phyloP scores from a whole-genome alignment of 2,888 invertebrate genomes.

The Mimumesa dahlbomi region DNA sequence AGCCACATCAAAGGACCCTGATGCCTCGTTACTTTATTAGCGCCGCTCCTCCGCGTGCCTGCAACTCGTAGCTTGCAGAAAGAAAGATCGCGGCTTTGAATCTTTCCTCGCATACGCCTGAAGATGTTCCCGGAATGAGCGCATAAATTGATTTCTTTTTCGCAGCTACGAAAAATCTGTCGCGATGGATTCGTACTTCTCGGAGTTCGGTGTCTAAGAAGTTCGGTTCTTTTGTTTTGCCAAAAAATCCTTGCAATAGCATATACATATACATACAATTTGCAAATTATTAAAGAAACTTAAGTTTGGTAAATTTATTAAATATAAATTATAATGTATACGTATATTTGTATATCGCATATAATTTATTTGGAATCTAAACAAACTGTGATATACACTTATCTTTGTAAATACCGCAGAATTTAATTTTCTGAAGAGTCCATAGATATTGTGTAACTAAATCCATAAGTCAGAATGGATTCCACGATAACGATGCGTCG shows the following conservation, averaged over 20 bases:
- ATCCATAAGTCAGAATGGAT: not conserved
- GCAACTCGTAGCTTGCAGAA: slow-evolving; percentile 30
- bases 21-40: slow-evolving; percentile 66
- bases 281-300: too few species aligned
- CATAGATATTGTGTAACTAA: too few species aligned
- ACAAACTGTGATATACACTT: too few species aligned
- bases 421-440: too few species aligned
- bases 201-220: not conserved
- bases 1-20: slow-evolving; percentile 69
- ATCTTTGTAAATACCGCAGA: too few species aligned
- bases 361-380: too few species aligned
- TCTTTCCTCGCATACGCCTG: slow-evolving; percentile 21
- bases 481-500: slow-evolving; percentile 1
- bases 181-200: not conserved
- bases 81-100: slow-evolving; percentile 52
- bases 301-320: too few species aligned
- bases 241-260: not conserved
- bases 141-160: slow-evolving; percentile 30
- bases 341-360: too few species aligned
- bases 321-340: too few species aligned
- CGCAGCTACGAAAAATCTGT: not conserved
- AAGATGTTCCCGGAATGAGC: slow-evolving; percentile 31
- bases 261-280: too few species aligned
- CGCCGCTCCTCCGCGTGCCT: slow-evolving; percentile 13
- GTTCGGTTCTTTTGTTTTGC: not conserved